phyloP scores from a whole-genome alignment of 2,888 invertebrate species.

The Caenorhabditis sp. region DNA sequence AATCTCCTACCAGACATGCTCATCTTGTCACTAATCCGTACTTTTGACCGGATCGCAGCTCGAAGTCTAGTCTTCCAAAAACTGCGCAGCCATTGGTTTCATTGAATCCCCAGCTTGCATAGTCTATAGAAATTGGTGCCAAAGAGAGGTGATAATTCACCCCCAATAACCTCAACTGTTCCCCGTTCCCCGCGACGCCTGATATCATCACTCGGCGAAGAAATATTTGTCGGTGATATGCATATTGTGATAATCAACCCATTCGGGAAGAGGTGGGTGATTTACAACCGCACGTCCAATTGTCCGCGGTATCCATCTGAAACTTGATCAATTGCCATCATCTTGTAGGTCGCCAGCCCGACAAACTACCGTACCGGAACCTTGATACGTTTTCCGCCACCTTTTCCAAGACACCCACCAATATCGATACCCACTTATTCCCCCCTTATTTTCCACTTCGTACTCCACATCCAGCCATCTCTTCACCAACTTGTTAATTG shows the following conservation, averaged over 20 bases:
- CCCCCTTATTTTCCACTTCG: background rate
- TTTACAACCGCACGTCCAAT: conserved; percentile 52
- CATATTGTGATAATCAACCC: conserved; percentile 56
- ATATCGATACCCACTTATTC: background rate
- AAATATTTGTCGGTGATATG: conserved; percentile 58
- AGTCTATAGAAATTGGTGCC: background rate
- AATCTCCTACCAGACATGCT: conserved; percentile 51
- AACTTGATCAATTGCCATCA: conserved; percentile 60
- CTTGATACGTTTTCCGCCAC: conserved; percentile 45
- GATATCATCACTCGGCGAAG: conserved; percentile 37
- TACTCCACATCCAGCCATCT: conserved; percentile 43
- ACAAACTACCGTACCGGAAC: conserved; percentile 58
- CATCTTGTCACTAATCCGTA: conserved; percentile 54
- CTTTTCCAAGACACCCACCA: conserved; percentile 12
- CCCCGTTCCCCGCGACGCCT: conserved; percentile 4
- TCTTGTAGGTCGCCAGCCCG: conserved; percentile 55
- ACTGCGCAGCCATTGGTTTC: conserved; percentile 21
- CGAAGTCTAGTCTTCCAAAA: too few species aligned
- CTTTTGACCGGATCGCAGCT: too few species aligned
- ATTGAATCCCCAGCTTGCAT: conserved; percentile 22
- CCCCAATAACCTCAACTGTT: conserved; percentile 3
- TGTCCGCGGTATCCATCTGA: conserved; percentile 49
- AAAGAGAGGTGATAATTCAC: background rate
- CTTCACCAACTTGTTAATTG: conserved; percentile 58
- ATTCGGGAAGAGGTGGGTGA: conserved; percentile 36